Conservation (phyloP, 2,797 vertebrate genomes). For the Anableps anableps region DNA sequence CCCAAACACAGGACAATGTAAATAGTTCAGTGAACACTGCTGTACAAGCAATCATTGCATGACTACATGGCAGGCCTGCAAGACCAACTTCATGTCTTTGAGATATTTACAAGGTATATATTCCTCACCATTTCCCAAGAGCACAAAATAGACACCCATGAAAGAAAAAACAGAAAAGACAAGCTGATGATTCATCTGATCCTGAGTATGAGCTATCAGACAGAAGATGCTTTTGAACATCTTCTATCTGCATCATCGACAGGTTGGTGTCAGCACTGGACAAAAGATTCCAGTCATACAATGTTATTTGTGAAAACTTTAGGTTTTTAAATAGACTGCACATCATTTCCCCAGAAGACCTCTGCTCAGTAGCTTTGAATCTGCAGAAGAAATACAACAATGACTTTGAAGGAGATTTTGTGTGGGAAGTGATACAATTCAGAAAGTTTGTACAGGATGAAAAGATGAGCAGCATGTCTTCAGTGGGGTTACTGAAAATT, state of each 20-base stretch:
- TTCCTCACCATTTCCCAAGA: not conserved
- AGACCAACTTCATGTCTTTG: not conserved
- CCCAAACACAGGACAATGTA: no score
- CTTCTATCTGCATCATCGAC: not conserved
- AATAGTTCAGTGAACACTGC: no score
- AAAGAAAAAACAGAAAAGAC: not conserved
- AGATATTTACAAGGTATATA: not conserved
- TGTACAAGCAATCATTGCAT: no score
- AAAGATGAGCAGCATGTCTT: not conserved
- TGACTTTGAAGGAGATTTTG: not conserved
- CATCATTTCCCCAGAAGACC: no score
- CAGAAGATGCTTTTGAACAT: not conserved
- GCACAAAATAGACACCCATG: not conserved
- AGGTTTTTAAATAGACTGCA: no score
- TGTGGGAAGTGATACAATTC: not conserved
- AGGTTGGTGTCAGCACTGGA: constrained; percentile 6
- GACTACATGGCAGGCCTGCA: not conserved
- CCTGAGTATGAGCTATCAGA: constrained; percentile 1
- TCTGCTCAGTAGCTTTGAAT: no score
- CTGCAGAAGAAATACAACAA: not conserved
- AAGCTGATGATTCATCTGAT: not conserved
- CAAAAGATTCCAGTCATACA: not conserved
- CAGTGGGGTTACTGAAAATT: not conserved
- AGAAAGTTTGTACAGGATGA: not conserved
- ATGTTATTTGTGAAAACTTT: not conserved